Base-by-base conservation (phyloP, 2,797 vertebrate genomes). In the Rhinichthys osculus region DNA sequence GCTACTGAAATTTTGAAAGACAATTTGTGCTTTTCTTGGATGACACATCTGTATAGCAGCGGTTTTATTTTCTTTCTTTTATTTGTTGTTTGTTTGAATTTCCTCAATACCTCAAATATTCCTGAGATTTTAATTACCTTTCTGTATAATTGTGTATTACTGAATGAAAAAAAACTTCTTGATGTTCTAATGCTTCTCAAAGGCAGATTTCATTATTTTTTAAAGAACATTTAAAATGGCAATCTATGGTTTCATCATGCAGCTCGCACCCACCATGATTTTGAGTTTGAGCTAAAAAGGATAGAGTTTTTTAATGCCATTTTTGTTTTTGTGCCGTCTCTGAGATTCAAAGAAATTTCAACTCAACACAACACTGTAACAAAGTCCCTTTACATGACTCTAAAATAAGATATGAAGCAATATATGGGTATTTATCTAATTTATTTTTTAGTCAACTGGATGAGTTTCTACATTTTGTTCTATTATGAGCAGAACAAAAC, bases 61-160 rank as follows among this genome's bases (percentile, higher is more conserved):
- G 14, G 3, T 79, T 62, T 42, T 40, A 44, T 72, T 72, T 72
- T 27, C 0, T 64, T 21, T 33, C 4, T 64, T 21, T 66, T 44
- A 7, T 64, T 42, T 30, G 78, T 50, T 52, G 19, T 27, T 78
- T 40, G 7, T n/a, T 66, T 67, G 30, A 5, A 64, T 67, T 81
- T 54, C 33, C 14, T 82, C 47, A 70, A 13, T 52, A 70, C 47
- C 62, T 67, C 78, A 38, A 81, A 81, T 54, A 33, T 42, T 64
- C 23, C 21, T 11, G 38, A 67, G 27, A 80, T 66, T 42, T 66
- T 33, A 21, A 11, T 40, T 33, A 40, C 2, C 13, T 77, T 57
- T n/a, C 7, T 8, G 52, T 77, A 54, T 4, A 77, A 23, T 16
- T 38, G 11, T 77, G 33, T 40, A 38, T 13, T 8, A 40, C 6